These are phyloP conservation scores for Silurus asotus DNA, from an alignment of 2,113 vertebrate species.

Conservation along the genomic window DNA sequence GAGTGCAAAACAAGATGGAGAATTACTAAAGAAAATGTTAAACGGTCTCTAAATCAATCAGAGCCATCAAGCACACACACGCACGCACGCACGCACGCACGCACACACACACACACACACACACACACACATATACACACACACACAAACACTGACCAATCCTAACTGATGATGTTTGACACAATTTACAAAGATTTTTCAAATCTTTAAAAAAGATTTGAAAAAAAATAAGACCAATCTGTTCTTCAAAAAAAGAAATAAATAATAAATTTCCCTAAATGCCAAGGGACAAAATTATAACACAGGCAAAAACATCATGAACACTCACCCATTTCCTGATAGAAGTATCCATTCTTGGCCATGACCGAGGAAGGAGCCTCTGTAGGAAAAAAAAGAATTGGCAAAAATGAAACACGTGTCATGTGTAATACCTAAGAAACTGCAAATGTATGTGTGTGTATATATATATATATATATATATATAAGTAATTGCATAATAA, in stretches of 20 bases:
- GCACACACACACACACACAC: too few relatives aligned
- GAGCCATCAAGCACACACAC: neutral
- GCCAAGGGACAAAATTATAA: neutral
- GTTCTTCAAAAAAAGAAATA: too few relatives aligned
- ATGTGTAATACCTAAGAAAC: too few relatives aligned
- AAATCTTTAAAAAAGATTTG: neutral
- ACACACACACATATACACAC: too few relatives aligned
- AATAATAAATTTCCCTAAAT: neutral
- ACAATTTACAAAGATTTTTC: too few relatives aligned
- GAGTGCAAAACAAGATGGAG: neutral
- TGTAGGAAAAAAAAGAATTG: conserved; percentile 57
- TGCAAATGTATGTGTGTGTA: too few relatives aligned
- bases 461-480: too few relatives aligned
- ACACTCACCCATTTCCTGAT: conserved; percentile 90
- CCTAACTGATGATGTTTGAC: neutral
- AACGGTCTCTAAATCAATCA: neutral
- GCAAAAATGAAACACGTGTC: too few relatives aligned
- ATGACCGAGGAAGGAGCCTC: conserved; percentile 81
- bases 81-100: too few relatives aligned
- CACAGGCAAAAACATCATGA: conserved; percentile 37
- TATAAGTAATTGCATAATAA: too few relatives aligned
- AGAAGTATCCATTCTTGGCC: conserved; percentile 92
- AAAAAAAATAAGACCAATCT: too few relatives aligned
- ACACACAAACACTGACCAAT: neutral
- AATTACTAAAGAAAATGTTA: neutral